Conservation (phyloP, 2,797 vertebrate genomes). For the Manis pentadactyla region DNA sequence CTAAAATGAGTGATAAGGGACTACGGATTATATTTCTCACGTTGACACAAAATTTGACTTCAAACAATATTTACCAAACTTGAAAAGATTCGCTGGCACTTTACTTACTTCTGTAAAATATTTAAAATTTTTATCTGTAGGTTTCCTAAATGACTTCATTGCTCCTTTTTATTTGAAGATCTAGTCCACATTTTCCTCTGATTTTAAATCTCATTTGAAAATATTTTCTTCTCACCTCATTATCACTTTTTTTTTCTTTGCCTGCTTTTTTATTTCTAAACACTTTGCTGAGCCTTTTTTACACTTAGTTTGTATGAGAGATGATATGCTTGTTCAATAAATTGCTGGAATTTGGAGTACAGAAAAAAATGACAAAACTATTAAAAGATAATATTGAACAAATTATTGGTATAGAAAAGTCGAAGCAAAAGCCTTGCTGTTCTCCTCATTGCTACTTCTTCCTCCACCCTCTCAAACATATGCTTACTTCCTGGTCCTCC, state of each 20-base stretch:
- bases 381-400: background rate
- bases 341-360: background rate
- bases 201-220: constrained; percentile 57
- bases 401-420: background rate
- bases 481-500: background rate
- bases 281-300: constrained; percentile 48
- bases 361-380: background rate
- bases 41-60: background rate
- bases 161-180: constrained; percentile 27
- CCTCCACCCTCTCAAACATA: background rate
- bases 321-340: constrained; percentile 41
- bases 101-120: background rate
- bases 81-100: background rate
- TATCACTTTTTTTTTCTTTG: background rate
- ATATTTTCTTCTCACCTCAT: constrained; percentile 42
- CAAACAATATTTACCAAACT: background rate
- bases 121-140: background rate
- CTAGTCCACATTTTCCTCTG: background rate
- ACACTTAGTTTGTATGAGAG: background rate
- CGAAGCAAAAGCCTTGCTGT: background rate
- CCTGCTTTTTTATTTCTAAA: constrained; percentile 59
- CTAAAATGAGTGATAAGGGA: background rate
- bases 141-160: background rate
- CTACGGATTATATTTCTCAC: background rate
- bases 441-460: background rate